phyloP scores from a whole-genome alignment of 2,888 invertebrate genomes.

The Acheta domesticus region DNA sequence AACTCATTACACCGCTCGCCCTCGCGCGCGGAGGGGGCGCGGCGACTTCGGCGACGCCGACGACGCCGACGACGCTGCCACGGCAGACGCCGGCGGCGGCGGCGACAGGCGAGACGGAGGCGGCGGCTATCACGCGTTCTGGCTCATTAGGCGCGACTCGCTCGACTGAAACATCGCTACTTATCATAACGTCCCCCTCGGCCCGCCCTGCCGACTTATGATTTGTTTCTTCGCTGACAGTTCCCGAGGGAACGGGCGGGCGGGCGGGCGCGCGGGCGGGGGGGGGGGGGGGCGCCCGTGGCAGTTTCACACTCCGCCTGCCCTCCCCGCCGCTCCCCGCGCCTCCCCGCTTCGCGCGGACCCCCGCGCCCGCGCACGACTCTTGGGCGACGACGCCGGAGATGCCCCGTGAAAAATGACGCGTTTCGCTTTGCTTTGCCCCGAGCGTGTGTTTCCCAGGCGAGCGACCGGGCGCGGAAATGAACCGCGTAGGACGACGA shows the following conservation, averaged over 20 bases:
- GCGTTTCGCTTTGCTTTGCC: background rate
- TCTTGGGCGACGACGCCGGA: background rate
- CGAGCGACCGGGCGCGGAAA: too few relatives aligned
- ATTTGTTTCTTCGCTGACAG: slow-evolving; percentile 6
- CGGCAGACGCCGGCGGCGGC: background rate
- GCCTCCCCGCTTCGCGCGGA: too few relatives aligned
- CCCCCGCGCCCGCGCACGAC: too few relatives aligned
- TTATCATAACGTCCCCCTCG: background rate
- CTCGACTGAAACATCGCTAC: slow-evolving; percentile 6
- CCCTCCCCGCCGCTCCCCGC: background rate
- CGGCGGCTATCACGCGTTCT: slow-evolving; percentile 32
- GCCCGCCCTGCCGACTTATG: background rate
- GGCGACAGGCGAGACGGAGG: slow-evolving; percentile 26
- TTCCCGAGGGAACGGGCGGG: background rate
- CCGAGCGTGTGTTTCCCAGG: too few relatives aligned
- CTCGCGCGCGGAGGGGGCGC: too few relatives aligned
- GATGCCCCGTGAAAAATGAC: background rate
- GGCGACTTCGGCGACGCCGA: background rate
- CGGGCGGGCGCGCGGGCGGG: background rate
- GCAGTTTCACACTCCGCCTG: slow-evolving; percentile 18
- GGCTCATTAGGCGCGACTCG: slow-evolving; percentile 27
- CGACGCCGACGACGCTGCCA: background rate
- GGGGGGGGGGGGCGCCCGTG: too few relatives aligned
- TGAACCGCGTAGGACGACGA: background rate
- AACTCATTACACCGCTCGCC: too few relatives aligned